These are phyloP conservation scores for Nymphalis urticae DNA, from an alignment of 2,888 invertebrate genomes.

Conservation along the genomic window DNA sequence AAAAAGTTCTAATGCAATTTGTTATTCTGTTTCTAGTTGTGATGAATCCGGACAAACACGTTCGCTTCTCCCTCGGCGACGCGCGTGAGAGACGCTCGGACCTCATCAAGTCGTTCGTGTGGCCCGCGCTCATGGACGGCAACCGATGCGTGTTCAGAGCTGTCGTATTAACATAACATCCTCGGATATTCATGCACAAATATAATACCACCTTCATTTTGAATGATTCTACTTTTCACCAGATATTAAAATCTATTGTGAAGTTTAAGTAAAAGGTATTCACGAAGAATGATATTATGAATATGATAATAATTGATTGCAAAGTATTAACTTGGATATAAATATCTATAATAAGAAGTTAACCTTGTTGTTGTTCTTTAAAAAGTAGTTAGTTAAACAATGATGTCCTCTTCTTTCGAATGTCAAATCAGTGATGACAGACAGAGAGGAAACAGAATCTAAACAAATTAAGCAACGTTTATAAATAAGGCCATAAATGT, in stretches of 20 bases:
- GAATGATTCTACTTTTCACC: background rate
- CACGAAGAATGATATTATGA: no score
- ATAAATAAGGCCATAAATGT: no score
- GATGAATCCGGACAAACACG: constrained; percentile 88
- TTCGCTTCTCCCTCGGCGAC: constrained; percentile 84
- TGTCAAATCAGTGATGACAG: no score
- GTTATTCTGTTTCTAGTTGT: constrained; percentile 67
- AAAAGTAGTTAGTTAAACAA: no score
- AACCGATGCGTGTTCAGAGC: constrained; percentile 91
- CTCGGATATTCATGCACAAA: background rate
- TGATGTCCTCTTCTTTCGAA: no score
- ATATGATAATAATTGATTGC: no score
- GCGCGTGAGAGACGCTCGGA: constrained; percentile 87
- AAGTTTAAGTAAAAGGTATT: no score
- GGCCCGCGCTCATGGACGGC: constrained; percentile 92
- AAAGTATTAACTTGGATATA: no score
- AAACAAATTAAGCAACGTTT: no score
- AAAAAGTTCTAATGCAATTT: background rate
- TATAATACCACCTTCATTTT: background rate
- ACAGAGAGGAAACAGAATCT: no score
- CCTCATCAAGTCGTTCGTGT: constrained; percentile 89
- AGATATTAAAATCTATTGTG: background rate
- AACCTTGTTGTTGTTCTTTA: no score
- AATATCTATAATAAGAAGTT: no score
- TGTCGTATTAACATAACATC: constrained; percentile 88